Base-by-base conservation (phyloP, 1,140 invertebrate genomes). In the Bacillus rossius region DNA sequence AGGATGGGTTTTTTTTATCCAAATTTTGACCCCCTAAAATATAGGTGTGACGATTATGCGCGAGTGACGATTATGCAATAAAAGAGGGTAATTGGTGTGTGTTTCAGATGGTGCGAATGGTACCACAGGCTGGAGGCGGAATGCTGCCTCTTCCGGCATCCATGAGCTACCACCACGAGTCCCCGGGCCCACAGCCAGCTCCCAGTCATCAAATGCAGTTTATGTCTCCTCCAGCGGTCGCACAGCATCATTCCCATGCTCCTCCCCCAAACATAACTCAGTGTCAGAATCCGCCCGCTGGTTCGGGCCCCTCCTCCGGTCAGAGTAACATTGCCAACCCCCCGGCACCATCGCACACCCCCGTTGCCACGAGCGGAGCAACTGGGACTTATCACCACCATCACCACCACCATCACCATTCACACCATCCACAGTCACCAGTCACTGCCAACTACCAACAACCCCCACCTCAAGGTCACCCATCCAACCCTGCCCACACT, bases 241-340 rank as follows among this genome's bases (percentile, higher is more conserved):
- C 55, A 26, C 74, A 76, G 7, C 48, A 50, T 22, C 71, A 75
- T 50, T 64, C 69, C 16, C 75, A 76, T 45, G 80, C 82, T 37
- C 80, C 79, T 54, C 82, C 78, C 23, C 82, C 79, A 61, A 83
- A 84, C 61, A 79, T 82, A 7, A 82, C 81, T 2, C 83, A 82
- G 19, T 81, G 71, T 79, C 77, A 23, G 80, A 82, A 71, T 80
- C 72, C 54, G 75, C 71, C 60, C 2, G 38, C 48, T 1, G 54
- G 41, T 38, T 41, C 56, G 14, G 59, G 55, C 42, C 47, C 51
- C 25, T 20, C 61, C 22, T 20, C 55, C 38, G 56, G 42, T 37
- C 45, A 55, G 51, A 50, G 20, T 40, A 59, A 79, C 68, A 76
- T 80, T 65, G 75, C 80, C 63, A 75, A 81, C 65, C 75, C 82